A percentile compares a stretch with the other conserved stretches of the same genome.
phyloP scores from a whole-genome alignment of 2,888 invertebrate species.

The Acanthoscelides obtectus region DNA sequence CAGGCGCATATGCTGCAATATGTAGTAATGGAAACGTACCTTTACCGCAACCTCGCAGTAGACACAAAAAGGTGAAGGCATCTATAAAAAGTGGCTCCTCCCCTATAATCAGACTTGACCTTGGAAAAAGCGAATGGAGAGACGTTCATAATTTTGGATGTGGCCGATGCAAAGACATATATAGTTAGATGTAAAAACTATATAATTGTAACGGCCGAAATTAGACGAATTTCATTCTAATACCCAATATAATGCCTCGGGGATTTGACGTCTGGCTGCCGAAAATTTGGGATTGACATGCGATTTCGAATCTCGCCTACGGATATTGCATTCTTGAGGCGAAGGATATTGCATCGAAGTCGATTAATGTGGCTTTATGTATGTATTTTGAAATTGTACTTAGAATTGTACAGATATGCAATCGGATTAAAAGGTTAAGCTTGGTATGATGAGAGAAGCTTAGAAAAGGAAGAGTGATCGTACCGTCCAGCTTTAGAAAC shows the following conservation, averaged over 20 bases:
- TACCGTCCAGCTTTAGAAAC: too few species aligned
- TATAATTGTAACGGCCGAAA: constrained; percentile 24
- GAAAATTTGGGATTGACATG: neutral
- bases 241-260: neutral
- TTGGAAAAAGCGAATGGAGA: neutral
- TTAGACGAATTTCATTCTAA: constrained; percentile 8
- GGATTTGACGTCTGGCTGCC: neutral
- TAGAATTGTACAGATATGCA: too few species aligned
- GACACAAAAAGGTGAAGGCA: neutral
- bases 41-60: neutral
- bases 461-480: too few species aligned
- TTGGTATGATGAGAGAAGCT: too few species aligned
- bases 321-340: neutral
- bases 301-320: neutral
- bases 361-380: neutral
- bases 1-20: too few species aligned
- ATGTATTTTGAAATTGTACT: too few species aligned
- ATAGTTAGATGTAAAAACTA: constrained; percentile 18
- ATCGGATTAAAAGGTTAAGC: too few species aligned
- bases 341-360: neutral
- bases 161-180: constrained; percentile 21
- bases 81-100: neutral
- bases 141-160: neutral
- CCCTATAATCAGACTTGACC: neutral
- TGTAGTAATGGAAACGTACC: too few species aligned